These are phyloP conservation scores for Adineta ricciae DNA, from an alignment of 2,888 invertebrate species.

Conservation along the genomic window DNA sequence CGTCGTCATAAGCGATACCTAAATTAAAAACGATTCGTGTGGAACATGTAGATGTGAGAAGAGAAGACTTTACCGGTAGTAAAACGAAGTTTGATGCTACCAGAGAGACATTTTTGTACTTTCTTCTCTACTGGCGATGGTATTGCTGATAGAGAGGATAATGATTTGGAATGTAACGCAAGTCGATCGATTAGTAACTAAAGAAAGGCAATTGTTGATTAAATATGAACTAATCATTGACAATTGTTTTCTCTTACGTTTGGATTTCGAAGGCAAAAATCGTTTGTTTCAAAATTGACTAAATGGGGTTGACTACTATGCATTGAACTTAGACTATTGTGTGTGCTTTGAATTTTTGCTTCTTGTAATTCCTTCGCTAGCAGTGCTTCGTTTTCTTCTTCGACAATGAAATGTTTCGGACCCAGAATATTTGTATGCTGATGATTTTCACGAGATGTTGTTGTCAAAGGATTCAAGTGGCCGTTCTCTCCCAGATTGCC, in stretches of 20 bases:
- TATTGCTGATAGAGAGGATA: neutral
- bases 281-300: neutral
- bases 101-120: neutral
- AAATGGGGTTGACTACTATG: slow-evolving; percentile 7
- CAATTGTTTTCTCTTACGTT: neutral
- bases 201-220: no score
- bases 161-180: slow-evolving; percentile 3
- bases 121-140: neutral
- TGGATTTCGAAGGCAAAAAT: neutral
- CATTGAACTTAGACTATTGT: slow-evolving; percentile 13
- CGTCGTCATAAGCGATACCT: slow-evolving; percentile 6
- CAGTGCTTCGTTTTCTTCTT: slow-evolving; percentile 11
- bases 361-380: slow-evolving; percentile 19
- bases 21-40: neutral
- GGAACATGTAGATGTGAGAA: no score
- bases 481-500: neutral
- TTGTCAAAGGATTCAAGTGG: neutral
- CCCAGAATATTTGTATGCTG: neutral
- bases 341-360: neutral
- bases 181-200: neutral
- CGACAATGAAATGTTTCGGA: slow-evolving; percentile 12
- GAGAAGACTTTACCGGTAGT: neutral
- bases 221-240: no score
- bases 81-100: neutral
- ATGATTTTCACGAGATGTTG: neutral